Evolutionary conservation across 2,888 invertebrate species (phyloP), one percentile per base, ranked within the genome.

Genomic region (Drosophila austrosaltans): DNA sequence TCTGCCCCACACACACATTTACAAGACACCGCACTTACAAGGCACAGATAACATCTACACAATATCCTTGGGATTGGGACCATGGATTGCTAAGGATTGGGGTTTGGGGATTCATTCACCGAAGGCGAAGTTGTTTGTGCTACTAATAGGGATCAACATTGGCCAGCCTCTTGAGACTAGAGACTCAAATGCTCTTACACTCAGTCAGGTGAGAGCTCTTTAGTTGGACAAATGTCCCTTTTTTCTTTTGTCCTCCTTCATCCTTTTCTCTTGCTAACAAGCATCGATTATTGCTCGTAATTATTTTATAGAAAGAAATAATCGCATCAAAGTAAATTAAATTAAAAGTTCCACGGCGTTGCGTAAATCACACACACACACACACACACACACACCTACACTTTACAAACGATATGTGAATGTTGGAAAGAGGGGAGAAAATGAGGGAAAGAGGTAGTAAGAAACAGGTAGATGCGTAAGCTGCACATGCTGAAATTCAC

Each of bases 71-170:
- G 77, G 82, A 78, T 80, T 80, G 78, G 75, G 69, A 79, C 67
- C 48, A 70, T 73, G 59, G 66, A 62, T 36, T 64, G 68, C 67
- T 65, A 48, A 48, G 48, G 48, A 22, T 48, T 48, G 48, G 44
- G 44, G 10, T 20, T 48, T 48, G 44, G 48, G 48, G 48, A 48
- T 48, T 48, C 48, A 48, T 48, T 48, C 25, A 5, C 22, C 22
- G 22, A 48, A 72, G 77, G 60, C 72, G 73, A 53, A 56, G 72
- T 66, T 86, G 86, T 76, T 83, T 84, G 83, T 76, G 86, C 76
- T 83, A 81, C 83, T 84, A 84, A 84, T 84, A 83, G 83, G 83
- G 87, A 86, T 84, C 83, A 84, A 86, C 83, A 81, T 83, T 77
- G 82, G 85, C 77, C 75, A 79, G 81, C 81, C 83, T 79, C 83